Base-by-base conservation (phyloP, 2,888 invertebrate genomes). In the Epirrita christyi region DNA sequence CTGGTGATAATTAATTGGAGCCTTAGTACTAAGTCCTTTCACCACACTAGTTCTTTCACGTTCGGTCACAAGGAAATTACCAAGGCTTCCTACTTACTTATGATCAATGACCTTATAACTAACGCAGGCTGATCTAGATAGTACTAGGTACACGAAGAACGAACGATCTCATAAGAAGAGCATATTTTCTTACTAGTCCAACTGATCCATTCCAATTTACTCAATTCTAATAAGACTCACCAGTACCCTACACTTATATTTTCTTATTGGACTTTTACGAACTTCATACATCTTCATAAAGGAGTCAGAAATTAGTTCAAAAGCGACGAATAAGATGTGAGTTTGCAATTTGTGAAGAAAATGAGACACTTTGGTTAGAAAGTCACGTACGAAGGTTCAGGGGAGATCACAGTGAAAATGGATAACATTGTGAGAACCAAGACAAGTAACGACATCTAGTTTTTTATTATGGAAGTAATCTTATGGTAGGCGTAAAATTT, bases 381-480 rank as follows among this genome's bases (percentile, higher is more conserved):
- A 86, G 86, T 89, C 90, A 91, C 90, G 90, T 88, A 84, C 75
- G n/a, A n/a, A n/a, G n/a, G n/a, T 68, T 68, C 63, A 64, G 64
- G 68, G 69, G 66, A 73, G 44, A 41, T 59, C 47, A 55, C 45
- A 41, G 11, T 14, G 34, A 15, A 42, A 54, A 55, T 46, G 29
- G 21, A 41, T 54, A 34, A 61, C 67, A 66, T 60, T 63, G 42
- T 45, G 41, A 51, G 29, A 52, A 37, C 54, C 38, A 6, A 29
- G 40, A 80, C 83, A 44, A 0, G 49, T 74, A 73, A 45, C 78
- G 88, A 76, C 86, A 88, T 86, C 87, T 86, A 66, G 66, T 34
- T 43, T 10, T 38, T n/a, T 3, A 21, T n/a, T 32, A 43, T 0
- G 4, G n/a, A 36, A 36, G 7, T 40, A 27, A 21, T 21, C 4